Base-by-base conservation (phyloP, 2,888 invertebrate genomes). In the Graphium colonna region DNA sequence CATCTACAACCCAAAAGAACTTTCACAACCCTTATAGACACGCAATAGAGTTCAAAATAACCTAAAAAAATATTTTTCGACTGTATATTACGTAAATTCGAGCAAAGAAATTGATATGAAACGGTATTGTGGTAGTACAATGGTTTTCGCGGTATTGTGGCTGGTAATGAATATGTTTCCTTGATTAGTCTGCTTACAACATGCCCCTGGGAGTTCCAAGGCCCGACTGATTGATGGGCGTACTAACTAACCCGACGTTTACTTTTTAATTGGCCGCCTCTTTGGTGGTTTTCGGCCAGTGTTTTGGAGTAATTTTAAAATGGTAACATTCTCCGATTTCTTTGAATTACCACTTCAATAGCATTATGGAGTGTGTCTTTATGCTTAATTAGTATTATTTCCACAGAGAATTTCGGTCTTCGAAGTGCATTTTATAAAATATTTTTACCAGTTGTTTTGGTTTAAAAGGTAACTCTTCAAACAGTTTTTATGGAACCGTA, bases 61-160 rank as follows among this genome's bases (percentile, higher is more conserved):
- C n/a, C 12, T 33, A n/a, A n/a, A n/a, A n/a, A n/a, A n/a, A n/a
- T n/a, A n/a, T 9, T 9, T 33, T 33, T 33, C 8, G n/a, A 33
- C 4, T 15, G 8, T 39, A 48, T 42, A 0, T 3, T 26, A 39
- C 12, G 17, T 2, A 18, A 16, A 45, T 64, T 66, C 62, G 67
- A 60, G 60, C 60, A 65, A 71, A 71, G 79, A 76, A 80, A 82
- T 79, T 80, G 81, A 84, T 82, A 82, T 69, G 75, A 66, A 69
- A 60, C 69, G 71, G 74, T 77, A 77, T 82, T 83, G 79, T 83
- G 60, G 58, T 58, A 55, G 58, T 13, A 82, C 79, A 83, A 83
- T 76, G 63, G 74, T 84, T 82, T 82, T 74, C 73, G 56, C 62
- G 65, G 69, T 71, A 77, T 64, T 17, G 41, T 55, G 59, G 59